These are phyloP conservation scores for Nowickia ferox DNA, from an alignment of 2,888 invertebrate species.

Conservation along the genomic window DNA sequence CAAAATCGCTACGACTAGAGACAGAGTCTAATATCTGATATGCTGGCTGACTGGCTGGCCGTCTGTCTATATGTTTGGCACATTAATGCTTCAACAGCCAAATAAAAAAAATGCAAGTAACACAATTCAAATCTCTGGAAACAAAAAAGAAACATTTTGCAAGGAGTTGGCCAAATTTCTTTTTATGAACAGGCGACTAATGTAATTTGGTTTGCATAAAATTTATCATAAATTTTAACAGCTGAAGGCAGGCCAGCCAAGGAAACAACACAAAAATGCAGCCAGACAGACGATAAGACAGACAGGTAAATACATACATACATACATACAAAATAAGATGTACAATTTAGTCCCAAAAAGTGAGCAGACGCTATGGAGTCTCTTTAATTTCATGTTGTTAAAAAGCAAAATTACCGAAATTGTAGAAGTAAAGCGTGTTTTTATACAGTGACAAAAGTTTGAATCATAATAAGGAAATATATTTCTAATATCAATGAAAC, in stretches of 20 bases:
- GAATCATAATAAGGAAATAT: too few species aligned
- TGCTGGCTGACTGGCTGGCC: constrained; percentile 16
- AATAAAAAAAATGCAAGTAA: constrained; percentile 1
- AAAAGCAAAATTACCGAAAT: constrained; percentile 27
- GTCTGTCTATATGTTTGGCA: not conserved
- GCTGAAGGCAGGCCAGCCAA: constrained; percentile 28
- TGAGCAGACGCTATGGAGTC: constrained; percentile 67
- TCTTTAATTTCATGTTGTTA: constrained; percentile 8
- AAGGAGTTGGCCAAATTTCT: constrained; percentile 23
- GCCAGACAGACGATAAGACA: constrained; percentile 4
- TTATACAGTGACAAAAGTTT: too few species aligned
- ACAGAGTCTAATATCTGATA: constrained; percentile 43
- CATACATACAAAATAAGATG: not conserved
- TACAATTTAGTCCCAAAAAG: constrained; percentile 1
- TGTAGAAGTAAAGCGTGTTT: too few species aligned
- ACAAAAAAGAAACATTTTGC: constrained; percentile 9
- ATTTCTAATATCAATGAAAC: too few species aligned
- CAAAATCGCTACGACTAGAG: constrained; percentile 30
- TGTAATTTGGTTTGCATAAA: constrained; percentile 65
- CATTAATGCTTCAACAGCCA: constrained; percentile 9
- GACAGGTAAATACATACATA: constrained; percentile 31
- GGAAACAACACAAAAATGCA: not conserved
- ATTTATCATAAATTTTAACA: constrained; percentile 60
- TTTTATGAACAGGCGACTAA: constrained; percentile 37
- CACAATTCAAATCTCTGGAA: not conserved